Evolutionary conservation across 2,888 invertebrate species (phyloP).

Genomic region (Alviniconcha strummeri): DNA sequence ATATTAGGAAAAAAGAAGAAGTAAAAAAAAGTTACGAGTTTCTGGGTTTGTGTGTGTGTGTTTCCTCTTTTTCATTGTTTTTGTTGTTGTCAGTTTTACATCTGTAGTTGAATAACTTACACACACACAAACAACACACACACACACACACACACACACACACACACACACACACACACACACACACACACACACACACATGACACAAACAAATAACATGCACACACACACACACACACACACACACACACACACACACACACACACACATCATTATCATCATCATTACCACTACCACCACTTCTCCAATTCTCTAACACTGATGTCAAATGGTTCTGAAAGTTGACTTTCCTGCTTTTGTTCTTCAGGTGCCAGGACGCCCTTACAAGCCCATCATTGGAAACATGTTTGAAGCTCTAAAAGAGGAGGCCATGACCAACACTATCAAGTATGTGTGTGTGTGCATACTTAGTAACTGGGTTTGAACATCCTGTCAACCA

Average conservation of each 20-base stretch:
- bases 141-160: not conserved
- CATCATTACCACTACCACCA: no score
- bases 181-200: not conserved
- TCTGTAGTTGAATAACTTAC: no score
- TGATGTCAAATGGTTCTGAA: no score
- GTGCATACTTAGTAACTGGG: not conserved
- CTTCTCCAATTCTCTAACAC: no score
- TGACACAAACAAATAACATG: not conserved
- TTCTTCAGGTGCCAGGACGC: slow-evolving; percentile 57
- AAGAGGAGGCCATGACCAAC: slow-evolving; percentile 57
- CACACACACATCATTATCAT: no score
- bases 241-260: no score
- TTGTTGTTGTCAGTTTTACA: not conserved
- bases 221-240: no score
- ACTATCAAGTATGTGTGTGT: slow-evolving; percentile 48
- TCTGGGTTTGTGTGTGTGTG: not conserved
- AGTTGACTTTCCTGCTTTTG: no score
- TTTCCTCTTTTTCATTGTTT: not conserved
- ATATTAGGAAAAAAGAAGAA: not conserved
- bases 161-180: not conserved
- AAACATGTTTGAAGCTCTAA: slow-evolving; percentile 59
- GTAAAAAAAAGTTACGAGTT: not conserved
- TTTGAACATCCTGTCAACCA: no score
- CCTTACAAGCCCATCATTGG: slow-evolving; percentile 60
- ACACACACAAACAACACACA: not conserved